A percentile compares a stretch with the other conserved stretches of the same genome.
Conservation (phyloP, 2,113 vertebrate species). For the Mystacornis crossleyi region DNA sequence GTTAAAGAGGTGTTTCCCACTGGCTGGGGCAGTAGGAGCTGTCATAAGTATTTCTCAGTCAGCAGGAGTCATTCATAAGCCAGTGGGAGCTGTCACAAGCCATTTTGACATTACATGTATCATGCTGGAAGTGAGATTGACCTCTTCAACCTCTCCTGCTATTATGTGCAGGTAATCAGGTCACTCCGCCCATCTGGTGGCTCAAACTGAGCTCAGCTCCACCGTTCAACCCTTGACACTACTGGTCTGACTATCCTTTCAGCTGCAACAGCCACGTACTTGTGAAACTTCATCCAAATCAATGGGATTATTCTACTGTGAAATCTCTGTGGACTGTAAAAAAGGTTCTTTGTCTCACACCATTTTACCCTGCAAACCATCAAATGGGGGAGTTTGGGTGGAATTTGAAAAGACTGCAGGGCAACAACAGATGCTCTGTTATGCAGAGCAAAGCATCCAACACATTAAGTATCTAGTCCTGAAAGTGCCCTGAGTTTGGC, state of each 20-base stretch:
- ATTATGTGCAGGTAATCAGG: not conserved
- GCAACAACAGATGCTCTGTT: not conserved
- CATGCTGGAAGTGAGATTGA: slow-evolving; percentile 32
- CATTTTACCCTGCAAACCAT: not conserved
- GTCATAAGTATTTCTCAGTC: slow-evolving; percentile 57
- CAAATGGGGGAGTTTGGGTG: not conserved
- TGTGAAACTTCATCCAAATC: not conserved
- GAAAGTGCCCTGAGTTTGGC: not conserved
- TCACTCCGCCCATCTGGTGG: not conserved
- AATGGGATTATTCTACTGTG: not conserved
- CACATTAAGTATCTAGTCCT: not conserved
- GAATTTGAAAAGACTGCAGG: not conserved
- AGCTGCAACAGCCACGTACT: not conserved
- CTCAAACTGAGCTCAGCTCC: not conserved
- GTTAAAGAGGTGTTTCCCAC: slow-evolving; percentile 30
- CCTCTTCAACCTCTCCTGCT: slow-evolving; percentile 22
- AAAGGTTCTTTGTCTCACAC: not conserved
- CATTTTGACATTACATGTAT: slow-evolving; percentile 44
- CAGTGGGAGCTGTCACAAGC: slow-evolving; percentile 58
- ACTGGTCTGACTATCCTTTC: not conserved
- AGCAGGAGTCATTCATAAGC: slow-evolving; percentile 55
- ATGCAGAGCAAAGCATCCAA: not conserved
- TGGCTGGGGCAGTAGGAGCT: slow-evolving; percentile 30
- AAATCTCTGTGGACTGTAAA: not conserved
- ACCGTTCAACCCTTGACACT: not conserved